These are phyloP conservation scores for Ooceraea biroi DNA, from an alignment of 1,140 invertebrate species.

Conservation along the genomic window DNA sequence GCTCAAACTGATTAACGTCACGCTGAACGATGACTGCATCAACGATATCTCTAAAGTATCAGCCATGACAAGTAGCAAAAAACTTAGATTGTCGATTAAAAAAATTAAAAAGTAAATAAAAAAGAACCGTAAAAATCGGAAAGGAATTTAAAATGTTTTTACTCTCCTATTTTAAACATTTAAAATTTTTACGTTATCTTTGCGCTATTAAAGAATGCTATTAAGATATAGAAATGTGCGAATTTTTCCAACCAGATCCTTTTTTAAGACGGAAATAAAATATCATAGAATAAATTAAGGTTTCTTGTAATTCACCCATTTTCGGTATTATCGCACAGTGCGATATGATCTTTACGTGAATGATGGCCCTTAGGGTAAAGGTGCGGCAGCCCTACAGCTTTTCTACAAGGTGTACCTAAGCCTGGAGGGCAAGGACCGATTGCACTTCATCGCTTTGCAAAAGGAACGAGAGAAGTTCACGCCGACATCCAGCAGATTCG, in stretches of 20 bases:
- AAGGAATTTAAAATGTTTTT: too few species aligned
- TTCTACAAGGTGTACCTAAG: constrained; percentile 88
- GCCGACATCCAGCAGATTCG: constrained; percentile 82
- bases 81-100: background rate
- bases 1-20: constrained; percentile 86
- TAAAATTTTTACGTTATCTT: too few species aligned
- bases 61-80: background rate
- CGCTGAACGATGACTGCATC: constrained; percentile 84
- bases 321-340: background rate
- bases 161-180: too few species aligned
- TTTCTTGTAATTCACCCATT: background rate
- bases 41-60: constrained; percentile 83
- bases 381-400: constrained; percentile 85
- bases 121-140: background rate
- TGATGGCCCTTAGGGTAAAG: constrained; percentile 78
- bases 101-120: background rate
- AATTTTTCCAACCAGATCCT: too few species aligned
- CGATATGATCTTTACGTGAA: background rate
- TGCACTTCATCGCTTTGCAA: constrained; percentile 86
- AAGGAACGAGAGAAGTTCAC: constrained; percentile 84
- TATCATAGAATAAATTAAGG: background rate
- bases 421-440: constrained; percentile 87
- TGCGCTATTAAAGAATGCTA: too few species aligned
- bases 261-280: background rate
- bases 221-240: too few species aligned